phyloP scores from a whole-genome alignment of 23 tunicate species.

The Botrylloides violaceus region DNA sequence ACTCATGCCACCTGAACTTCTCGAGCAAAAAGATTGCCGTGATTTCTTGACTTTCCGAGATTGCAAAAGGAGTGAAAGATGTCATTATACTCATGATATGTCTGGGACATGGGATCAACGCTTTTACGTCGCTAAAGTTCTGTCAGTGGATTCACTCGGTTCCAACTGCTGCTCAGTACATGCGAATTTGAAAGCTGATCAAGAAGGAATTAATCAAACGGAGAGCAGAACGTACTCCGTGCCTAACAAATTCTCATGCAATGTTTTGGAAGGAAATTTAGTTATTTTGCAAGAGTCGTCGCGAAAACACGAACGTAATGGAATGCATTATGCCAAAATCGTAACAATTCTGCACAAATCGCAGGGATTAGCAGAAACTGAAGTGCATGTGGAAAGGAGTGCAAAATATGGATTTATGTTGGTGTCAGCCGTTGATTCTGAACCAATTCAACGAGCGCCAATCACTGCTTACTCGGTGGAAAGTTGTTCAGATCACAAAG shows the following conservation, averaged over 20 bases:
- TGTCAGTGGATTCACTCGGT: no score
- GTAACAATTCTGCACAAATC: neutral
- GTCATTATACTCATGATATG: neutral
- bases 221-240: neutral
- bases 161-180: no score
- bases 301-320: neutral
- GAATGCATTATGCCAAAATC: neutral
- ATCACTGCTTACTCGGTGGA: neutral
- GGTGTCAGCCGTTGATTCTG: neutral
- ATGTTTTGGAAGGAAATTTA: neutral
- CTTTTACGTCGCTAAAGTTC: neutral
- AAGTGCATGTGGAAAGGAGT: neutral
- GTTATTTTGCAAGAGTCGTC: neutral
- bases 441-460: neutral
- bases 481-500: neutral
- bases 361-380: neutral
- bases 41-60: neutral
- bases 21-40: neutral
- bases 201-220: neutral
- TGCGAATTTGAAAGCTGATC: neutral
- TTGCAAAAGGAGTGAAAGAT: neutral
- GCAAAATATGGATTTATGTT: neutral
- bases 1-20: neutral
- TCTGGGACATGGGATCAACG: neutral
- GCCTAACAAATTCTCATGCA: neutral